phyloP scores from a whole-genome alignment of 2,797 vertebrate genomes.

The Sebastes dallii region DNA sequence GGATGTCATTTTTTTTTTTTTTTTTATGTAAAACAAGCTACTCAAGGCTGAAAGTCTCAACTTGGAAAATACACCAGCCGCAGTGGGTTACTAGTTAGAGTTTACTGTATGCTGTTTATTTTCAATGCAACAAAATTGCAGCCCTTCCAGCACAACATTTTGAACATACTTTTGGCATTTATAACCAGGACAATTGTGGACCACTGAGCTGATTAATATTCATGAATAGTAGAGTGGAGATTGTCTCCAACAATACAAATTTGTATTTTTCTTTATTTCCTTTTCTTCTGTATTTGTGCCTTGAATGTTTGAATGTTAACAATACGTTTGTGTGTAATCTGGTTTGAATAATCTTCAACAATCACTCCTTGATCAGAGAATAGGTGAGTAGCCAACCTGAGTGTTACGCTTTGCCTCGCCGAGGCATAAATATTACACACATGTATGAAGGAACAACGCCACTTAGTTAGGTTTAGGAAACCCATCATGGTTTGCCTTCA shows the following conservation, averaged over 20 bases:
- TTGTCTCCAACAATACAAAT: background rate
- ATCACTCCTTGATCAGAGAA: background rate
- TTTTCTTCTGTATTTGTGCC: background rate
- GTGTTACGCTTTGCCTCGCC: too few relatives aligned
- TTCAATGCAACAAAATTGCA: background rate
- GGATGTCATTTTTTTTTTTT: background rate
- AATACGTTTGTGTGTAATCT: background rate
- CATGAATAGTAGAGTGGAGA: background rate
- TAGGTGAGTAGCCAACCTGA: too few relatives aligned
- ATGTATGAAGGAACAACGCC: too few relatives aligned
- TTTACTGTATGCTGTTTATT: background rate
- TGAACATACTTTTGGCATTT: background rate
- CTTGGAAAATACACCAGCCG: background rate
- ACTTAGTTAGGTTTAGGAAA: background rate
- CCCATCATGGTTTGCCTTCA: too few relatives aligned
- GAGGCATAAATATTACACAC: too few relatives aligned
- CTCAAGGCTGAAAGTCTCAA: slow-evolving; percentile 5
- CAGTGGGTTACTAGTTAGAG: background rate
- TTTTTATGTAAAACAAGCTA: background rate
- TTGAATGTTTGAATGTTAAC: background rate
- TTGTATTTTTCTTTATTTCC: background rate
- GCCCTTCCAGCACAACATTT: background rate
- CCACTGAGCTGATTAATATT: slow-evolving; percentile 4
- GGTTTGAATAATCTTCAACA: background rate
- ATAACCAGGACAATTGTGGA: background rate